Conservation (phyloP, 1,140 invertebrate genomes). For the Calephelis virginiensis region DNA sequence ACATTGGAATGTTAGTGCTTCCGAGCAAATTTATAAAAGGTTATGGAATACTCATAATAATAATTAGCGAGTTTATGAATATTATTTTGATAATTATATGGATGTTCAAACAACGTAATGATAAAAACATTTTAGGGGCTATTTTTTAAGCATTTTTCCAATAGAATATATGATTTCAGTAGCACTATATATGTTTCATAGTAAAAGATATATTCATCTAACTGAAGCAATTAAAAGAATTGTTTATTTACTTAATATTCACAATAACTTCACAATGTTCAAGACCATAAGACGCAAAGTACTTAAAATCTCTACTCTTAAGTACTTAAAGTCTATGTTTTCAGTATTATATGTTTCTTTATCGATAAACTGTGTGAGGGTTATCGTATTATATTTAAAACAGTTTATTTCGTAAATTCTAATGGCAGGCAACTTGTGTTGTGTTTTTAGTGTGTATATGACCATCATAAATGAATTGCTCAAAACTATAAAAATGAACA, state of each 20-base stretch:
- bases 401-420: not conserved
- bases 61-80: not conserved
- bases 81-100: not conserved
- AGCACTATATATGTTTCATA: not conserved
- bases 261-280: not conserved
- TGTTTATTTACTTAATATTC: not conserved
- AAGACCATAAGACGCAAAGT: not conserved
- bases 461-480: not conserved
- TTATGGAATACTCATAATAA: not conserved
- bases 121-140: not conserved
- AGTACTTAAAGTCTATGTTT: not conserved
- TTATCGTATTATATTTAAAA: not conserved
- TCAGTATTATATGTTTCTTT: not conserved
- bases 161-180: not conserved
- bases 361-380: not conserved
- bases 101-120: no score
- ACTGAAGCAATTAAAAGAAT: not conserved
- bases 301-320: not conserved
- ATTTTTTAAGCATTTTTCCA: not conserved
- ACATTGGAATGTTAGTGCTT: not conserved
- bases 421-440: not conserved
- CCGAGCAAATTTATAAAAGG: not conserved
- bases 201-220: not conserved
- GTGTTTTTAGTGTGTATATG: not conserved
- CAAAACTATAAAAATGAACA: not conserved